These are phyloP conservation scores for Cerastoderma edule DNA, from an alignment of 2,888 invertebrate species.

Conservation along the genomic window DNA sequence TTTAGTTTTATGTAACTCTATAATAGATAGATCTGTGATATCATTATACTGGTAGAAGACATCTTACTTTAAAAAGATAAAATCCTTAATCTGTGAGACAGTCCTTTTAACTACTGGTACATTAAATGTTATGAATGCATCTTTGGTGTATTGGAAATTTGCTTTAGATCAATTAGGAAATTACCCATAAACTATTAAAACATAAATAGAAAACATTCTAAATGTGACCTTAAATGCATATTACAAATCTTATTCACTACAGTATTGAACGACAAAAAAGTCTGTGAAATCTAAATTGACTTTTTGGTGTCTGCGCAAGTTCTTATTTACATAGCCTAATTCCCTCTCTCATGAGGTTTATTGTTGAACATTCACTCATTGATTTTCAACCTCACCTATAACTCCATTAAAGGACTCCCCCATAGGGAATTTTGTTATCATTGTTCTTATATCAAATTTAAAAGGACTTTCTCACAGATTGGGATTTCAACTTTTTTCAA, in stretches of 20 bases:
- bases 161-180: constrained; percentile 5
- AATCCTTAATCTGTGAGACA: neutral
- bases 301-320: constrained; percentile 4
- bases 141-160: neutral
- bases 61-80: neutral
- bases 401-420: too few species aligned
- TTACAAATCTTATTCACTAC: constrained; percentile 11
- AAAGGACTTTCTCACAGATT: too few species aligned
- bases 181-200: constrained; percentile 1
- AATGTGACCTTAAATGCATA: neutral
- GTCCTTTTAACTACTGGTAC: too few species aligned
- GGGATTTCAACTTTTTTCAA: too few species aligned
- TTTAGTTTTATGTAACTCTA: too few species aligned
- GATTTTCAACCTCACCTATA: constrained; percentile 20
- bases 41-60: too few species aligned
- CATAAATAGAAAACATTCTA: constrained; percentile 9
- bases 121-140: neutral
- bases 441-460: too few species aligned
- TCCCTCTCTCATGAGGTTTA: constrained; percentile 4
- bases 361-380: constrained; percentile 18
- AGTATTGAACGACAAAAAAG: constrained; percentile 9
- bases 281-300: constrained; percentile 11
- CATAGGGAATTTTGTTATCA: too few species aligned
- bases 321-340: constrained; percentile 24
- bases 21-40: too few species aligned